Conservation (phyloP, 2,113 vertebrate genomes). For the Mastomys natalensis region DNA sequence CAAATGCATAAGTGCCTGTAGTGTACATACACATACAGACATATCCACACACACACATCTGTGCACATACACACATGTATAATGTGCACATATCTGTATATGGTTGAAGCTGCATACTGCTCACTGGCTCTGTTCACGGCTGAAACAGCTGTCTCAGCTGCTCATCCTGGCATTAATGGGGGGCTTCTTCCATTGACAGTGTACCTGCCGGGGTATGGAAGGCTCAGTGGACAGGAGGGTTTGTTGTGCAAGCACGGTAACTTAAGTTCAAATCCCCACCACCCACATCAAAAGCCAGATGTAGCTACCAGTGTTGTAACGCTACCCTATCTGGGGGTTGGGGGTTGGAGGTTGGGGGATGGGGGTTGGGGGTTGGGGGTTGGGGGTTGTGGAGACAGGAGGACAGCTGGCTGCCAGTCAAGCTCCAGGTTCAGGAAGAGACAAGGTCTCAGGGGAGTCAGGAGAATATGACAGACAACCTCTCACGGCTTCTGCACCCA, state of each 20-base stretch:
- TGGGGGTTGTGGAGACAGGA: neutral
- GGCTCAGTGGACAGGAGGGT: neutral
- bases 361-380: too few relatives aligned
- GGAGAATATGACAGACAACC: neutral
- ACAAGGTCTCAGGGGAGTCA: neutral
- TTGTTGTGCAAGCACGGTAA: neutral
- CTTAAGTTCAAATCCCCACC: neutral
- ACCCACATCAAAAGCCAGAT: neutral
- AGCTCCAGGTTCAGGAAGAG: neutral
- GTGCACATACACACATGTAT: neutral
- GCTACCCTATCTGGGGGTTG: neutral
- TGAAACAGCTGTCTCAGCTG: neutral
- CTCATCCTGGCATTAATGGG: neutral
- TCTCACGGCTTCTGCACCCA: neutral
- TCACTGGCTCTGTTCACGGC: neutral
- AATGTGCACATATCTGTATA: neutral
- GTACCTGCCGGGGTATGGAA: neutral
- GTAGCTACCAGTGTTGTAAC: neutral
- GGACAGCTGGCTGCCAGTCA: neutral
- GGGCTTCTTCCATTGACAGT: neutral
- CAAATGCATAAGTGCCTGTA: neutral
- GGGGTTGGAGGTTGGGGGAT: too few relatives aligned
- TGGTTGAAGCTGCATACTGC: neutral
- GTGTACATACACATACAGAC: neutral
- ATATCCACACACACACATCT: neutral